Percentiles rank a stretch among this genome's conserved stretches.
Conservation (phyloP, 2,888 invertebrate species). For the Epinotia demarniana region DNA sequence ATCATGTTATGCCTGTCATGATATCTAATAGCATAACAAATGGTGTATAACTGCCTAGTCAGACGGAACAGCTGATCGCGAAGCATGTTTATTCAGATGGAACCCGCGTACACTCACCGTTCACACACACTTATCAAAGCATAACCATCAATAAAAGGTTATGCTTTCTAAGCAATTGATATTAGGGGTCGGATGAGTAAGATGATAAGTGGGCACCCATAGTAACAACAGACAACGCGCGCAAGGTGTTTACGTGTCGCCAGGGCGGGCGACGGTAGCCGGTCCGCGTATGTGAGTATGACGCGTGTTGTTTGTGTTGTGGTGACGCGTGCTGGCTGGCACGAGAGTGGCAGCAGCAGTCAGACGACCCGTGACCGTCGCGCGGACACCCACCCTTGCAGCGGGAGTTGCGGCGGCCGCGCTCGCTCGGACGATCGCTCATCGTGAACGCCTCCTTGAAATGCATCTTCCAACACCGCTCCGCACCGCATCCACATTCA, state of each 20-base stretch:
- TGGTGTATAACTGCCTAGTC: constrained; percentile 33
- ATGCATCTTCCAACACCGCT: constrained; percentile 82
- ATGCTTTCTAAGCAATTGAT: constrained; percentile 24
- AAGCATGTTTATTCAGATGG: constrained; percentile 42
- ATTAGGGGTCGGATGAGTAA: constrained; percentile 22
- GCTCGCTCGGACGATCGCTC: constrained; percentile 84
- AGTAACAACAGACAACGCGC: constrained; percentile 49
- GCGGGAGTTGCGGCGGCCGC: constrained; percentile 82
- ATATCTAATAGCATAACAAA: constrained; percentile 38
- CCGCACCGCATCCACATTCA: constrained; percentile 81
- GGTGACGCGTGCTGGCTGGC: constrained; percentile 54
- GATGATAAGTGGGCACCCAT: constrained; percentile 39
- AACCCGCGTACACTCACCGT: constrained; percentile 20
- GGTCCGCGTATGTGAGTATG: constrained; percentile 26
- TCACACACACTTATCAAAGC: constrained; percentile 31
- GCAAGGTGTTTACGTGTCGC: constrained; percentile 50
- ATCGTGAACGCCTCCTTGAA: constrained; percentile 84
- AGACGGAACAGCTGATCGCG: constrained; percentile 44
- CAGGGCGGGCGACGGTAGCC: constrained; percentile 24
- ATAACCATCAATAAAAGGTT: constrained; percentile 24
- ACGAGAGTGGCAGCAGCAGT: constrained; percentile 46
- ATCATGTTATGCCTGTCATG: constrained; percentile 22
- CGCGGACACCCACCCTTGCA: constrained; percentile 80
- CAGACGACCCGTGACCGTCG: constrained; percentile 65
- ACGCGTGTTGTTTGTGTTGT: constrained; percentile 51